Evolutionary conservation across 2,113 vertebrate species (phyloP), one percentile per base, ranked within the genome.

Genomic region (Uria aalge): DNA sequence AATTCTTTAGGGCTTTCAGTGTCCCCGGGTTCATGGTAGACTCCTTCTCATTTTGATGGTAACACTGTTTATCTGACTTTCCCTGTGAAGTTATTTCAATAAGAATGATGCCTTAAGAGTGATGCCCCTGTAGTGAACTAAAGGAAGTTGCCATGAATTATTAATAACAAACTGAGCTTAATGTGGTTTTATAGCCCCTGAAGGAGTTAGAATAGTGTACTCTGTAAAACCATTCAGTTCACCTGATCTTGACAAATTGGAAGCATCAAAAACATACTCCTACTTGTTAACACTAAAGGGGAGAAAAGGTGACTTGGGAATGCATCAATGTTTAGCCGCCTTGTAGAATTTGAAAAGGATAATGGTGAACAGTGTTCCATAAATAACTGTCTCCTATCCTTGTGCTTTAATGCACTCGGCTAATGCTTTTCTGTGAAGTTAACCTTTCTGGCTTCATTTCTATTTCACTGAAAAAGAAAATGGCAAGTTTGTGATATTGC

Each of bases 241-340:
- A 96, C 95, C 97, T 97, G 96, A 96, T 98, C 86, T 96, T 98
- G 97, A 97, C 92, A 98, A 98, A 98, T 94, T 96, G 89, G 72
- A 94, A 93, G 83, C 95, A 91, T 96, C 94, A 75, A 57, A 97
- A 97, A 59, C 92, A 81, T 41, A 77, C n/a, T 94, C 63, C 69
- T 92, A 77, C 91, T 94, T 97, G 93, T 95, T 95, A 94, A 92
- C 93, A 95, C 80, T 84, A 27, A 94, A 75, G 73, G 36, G 40
- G 72, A 76, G 60, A 60, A 90, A 96, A 97, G 91, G 91, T 96
- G 92, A 88, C 92, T 95, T 81, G 84, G 64, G 91, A 96, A 92
- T 81, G 66, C 81, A 94, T 96, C 87, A 85, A 57, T 96, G 85
- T 96, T 95, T 94, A 97, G 94, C 74, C 83, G 23, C 59, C 86